Conservation (phyloP, 1,140 invertebrate species). For the Aphidius ervi region DNA sequence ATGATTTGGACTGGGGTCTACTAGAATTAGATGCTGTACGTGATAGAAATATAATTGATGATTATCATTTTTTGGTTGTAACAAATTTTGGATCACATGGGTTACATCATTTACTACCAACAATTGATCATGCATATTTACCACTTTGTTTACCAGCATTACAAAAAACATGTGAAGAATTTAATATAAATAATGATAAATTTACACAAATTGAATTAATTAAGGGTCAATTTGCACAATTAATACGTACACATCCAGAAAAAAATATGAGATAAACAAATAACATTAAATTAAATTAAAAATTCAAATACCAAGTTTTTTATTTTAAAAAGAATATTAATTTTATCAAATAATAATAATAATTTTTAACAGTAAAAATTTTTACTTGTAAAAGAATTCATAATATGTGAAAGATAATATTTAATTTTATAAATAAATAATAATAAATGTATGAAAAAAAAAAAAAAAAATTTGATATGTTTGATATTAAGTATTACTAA, state of each 20-base stretch:
- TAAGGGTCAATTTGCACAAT: constrained; percentile 66
- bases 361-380: no score
- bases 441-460: no score
- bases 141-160: constrained; percentile 63
- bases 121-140: constrained; percentile 71
- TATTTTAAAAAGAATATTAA: no score
- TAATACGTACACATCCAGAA: constrained; percentile 45
- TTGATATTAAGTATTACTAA: neutral
- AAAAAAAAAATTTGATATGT: neutral
- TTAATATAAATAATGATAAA: constrained; percentile 57
- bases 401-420: no score
- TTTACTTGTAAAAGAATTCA: no score
- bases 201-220: constrained; percentile 60
- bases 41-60: constrained; percentile 67
- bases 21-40: constrained; percentile 72
- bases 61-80: constrained; percentile 63
- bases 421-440: no score
- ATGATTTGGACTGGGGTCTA: constrained; percentile 72
- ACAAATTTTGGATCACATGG: constrained; percentile 74
- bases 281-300: no score
- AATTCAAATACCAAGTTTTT: no score
- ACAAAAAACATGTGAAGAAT: constrained; percentile 66
- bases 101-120: constrained; percentile 79
- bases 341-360: no score
- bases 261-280: no score